phyloP scores from a whole-genome alignment of 2,113 vertebrate genomes.

The Campylomormyrus tamandua region DNA sequence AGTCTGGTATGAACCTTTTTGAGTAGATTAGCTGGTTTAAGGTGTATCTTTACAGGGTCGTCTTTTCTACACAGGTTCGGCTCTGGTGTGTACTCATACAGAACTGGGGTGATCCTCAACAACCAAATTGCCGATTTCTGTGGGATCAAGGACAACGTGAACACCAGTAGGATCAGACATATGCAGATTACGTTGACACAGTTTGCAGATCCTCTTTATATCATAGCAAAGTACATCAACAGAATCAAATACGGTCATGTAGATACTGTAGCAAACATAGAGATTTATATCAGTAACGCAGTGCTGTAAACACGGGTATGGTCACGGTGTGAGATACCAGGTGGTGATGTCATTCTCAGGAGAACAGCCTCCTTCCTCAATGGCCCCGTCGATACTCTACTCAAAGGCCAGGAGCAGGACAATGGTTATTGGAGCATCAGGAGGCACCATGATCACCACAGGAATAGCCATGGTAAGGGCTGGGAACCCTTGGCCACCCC shows the following conservation, averaged over 20 bases:
- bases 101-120: constrained; percentile 85
- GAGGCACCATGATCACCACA: constrained; percentile 68
- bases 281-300: background rate
- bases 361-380: constrained; percentile 82
- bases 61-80: constrained; percentile 69
- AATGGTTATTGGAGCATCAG: constrained; percentile 81
- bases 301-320: background rate
- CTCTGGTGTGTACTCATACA: constrained; percentile 69
- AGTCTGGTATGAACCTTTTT: background rate
- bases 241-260: background rate
- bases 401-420: constrained; percentile 54
- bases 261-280: background rate
- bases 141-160: constrained; percentile 28
- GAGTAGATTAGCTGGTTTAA: constrained; percentile 49
- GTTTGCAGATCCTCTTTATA: background rate
- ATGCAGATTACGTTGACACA: too few species aligned
- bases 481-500: background rate
- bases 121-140: constrained; percentile 88
- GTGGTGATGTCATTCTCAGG: constrained; percentile 48
- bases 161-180: too few species aligned
- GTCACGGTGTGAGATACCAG: background rate
- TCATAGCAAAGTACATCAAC: background rate
- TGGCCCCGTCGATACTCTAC: constrained; percentile 75
- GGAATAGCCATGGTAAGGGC: constrained; percentile 69
- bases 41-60: background rate